These are phyloP conservation scores for Conus betulinus DNA, from an alignment of 1,140 invertebrate genomes.

Conservation along the genomic window DNA sequence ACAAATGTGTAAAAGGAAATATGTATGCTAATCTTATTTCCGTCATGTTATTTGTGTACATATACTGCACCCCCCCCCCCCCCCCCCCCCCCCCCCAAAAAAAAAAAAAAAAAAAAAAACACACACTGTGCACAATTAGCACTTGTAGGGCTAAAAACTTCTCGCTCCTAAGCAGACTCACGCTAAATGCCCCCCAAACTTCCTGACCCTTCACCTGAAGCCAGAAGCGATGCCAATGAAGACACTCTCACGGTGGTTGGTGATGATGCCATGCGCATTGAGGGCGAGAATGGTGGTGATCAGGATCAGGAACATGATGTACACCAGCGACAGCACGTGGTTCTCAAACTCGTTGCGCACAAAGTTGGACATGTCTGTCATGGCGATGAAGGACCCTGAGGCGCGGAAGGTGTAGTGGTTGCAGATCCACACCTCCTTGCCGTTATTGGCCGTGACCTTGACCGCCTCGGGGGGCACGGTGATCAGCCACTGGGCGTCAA, in stretches of 20 bases:
- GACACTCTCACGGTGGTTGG: constrained; percentile 92
- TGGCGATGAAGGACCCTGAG: constrained; percentile 51
- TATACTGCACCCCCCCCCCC: too few relatives aligned
- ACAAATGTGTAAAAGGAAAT: too few relatives aligned
- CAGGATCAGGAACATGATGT: constrained; percentile 88
- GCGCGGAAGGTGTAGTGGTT: constrained; percentile 69
- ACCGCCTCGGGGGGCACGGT: constrained; percentile 67
- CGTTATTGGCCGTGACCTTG: constrained; percentile 57
- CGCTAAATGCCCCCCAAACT: too few relatives aligned
- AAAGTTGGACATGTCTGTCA: constrained; percentile 61
- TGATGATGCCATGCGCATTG: constrained; percentile 85
- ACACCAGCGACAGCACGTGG: constrained; percentile 86
- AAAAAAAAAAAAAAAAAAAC: too few relatives aligned
- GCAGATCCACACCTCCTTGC: constrained; percentile 60
- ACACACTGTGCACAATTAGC: too few relatives aligned
- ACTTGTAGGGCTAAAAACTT: too few relatives aligned
- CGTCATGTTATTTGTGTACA: too few relatives aligned
- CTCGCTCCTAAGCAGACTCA: too few relatives aligned
- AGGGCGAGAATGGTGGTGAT: constrained; percentile 90
- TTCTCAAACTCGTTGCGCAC: constrained; percentile 75
- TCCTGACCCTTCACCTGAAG: constrained; percentile 58
- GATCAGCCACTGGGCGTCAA: constrained; percentile 87
- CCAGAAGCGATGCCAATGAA: constrained; percentile 92
- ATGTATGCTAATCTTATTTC: too few relatives aligned
- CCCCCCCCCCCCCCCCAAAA: too few relatives aligned